phyloP scores from a whole-genome alignment of 2,888 invertebrate species.

The Zele albiditarsus region DNA sequence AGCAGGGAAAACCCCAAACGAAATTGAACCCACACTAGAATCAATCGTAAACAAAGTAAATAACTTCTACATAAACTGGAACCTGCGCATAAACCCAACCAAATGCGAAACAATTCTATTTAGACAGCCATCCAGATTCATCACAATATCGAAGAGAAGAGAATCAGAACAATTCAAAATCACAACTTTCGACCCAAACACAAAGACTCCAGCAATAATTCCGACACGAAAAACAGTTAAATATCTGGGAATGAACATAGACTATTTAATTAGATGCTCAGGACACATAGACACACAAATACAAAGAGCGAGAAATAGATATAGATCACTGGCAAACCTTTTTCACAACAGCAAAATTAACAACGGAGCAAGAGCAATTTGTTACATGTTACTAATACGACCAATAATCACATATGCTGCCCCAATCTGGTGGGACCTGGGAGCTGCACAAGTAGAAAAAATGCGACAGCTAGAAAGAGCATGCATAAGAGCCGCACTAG shows the following conservation, averaged over 20 bases:
- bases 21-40: constrained; percentile 17
- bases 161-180: not conserved
- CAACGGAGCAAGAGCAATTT: not conserved
- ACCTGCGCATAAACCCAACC: constrained; percentile 37
- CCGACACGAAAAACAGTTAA: constrained; percentile 28
- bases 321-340: not conserved
- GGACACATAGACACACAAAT: constrained; percentile 29
- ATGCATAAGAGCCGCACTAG: not conserved
- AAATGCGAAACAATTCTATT: constrained; percentile 46
- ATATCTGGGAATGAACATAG: constrained; percentile 41
- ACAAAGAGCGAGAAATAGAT: constrained; percentile 23
- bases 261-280: constrained; percentile 13
- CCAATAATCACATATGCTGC: not conserved
- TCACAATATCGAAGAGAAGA: not conserved
- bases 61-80: constrained; percentile 38
- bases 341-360: not conserved
- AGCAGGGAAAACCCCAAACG: not conserved
- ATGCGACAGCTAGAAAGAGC: constrained; percentile 36
- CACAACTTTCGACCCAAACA: not conserved
- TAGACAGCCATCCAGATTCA: constrained; percentile 17
- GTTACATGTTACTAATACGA: not conserved
- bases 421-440: constrained; percentile 34
- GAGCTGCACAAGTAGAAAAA: constrained; percentile 37
- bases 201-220: not conserved
- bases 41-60: constrained; percentile 35